These are phyloP conservation scores for Gallinago solitaria DNA, from an alignment of 2,797 vertebrate species.

Conservation along the genomic window DNA sequence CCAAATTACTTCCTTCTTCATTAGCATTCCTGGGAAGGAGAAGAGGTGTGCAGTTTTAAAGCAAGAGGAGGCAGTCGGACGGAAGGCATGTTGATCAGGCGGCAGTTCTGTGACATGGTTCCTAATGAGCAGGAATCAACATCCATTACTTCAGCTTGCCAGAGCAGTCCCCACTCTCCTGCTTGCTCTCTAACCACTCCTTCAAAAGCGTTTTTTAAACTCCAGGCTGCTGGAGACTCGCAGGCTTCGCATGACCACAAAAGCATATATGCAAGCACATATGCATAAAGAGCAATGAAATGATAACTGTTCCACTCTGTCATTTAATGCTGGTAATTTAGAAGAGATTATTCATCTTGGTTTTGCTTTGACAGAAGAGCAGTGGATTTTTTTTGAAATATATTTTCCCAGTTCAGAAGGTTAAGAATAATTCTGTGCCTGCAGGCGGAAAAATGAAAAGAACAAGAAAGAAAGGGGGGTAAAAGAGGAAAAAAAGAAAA, in stretches of 20 bases:
- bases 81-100: neutral
- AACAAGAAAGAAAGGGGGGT: neutral
- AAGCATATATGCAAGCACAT: neutral
- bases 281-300: neutral
- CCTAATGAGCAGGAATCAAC: slow-evolving; percentile 21
- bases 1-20: neutral
- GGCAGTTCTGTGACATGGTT: slow-evolving; percentile 20
- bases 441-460: neutral
- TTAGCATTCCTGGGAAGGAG: neutral
- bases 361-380: slow-evolving; percentile 15
- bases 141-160: neutral
- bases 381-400: neutral
- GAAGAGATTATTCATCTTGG: slow-evolving; percentile 14
- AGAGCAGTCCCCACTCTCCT: neutral
- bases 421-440: slow-evolving; percentile 9
- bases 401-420: neutral
- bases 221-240: slow-evolving; percentile 8
- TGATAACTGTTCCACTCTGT: neutral
- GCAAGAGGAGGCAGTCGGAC: neutral
- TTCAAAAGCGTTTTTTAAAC: slow-evolving; percentile 7
- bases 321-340: slow-evolving; percentile 6
- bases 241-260: neutral
- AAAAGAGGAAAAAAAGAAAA: neutral
- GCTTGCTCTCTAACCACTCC: neutral
- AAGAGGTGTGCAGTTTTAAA: neutral